A percentile compares a stretch with the other conserved stretches of the same genome.
Conservation (phyloP, 2,888 invertebrate species). For the Nipponacmea schrenckii region DNA sequence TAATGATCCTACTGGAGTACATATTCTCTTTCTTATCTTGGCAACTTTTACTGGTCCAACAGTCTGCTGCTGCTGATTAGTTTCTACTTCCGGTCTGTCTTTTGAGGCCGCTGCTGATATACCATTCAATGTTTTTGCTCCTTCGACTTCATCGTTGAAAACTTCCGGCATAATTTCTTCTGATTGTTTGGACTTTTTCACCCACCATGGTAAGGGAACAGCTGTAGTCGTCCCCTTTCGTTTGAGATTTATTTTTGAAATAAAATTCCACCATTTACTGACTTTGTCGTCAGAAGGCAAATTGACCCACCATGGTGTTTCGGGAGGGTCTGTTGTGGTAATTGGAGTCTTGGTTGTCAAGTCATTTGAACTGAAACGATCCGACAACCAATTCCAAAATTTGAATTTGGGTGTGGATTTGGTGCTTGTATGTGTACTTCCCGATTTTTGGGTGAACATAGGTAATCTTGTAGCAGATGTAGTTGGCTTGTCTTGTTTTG, state of each 20-base stretch:
- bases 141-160: neutral
- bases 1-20: constrained; percentile 19
- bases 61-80: neutral
- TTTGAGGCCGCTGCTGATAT: constrained; percentile 1
- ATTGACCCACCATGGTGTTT: constrained; percentile 2
- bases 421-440: neutral
- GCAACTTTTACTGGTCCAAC: neutral
- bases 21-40: constrained; percentile 10
- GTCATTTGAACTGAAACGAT: neutral
- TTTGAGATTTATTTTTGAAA: neutral
- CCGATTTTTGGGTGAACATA: neutral
- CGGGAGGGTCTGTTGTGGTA: neutral
- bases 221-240: neutral
- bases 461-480: neutral
- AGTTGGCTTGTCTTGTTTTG: neutral
- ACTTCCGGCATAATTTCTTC: neutral
- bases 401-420: neutral
- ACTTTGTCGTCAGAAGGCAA: neutral
- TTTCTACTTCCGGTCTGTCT: neutral
- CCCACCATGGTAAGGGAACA: constrained; percentile 1
- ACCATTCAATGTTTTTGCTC: neutral
- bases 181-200: neutral
- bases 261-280: constrained; percentile 4
- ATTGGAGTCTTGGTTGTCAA: neutral
- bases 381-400: neutral